Percentiles rank a stretch among this genome's conserved stretches.
Conservation (phyloP, 2,888 invertebrate species). For the Himalopsyche japonica region DNA sequence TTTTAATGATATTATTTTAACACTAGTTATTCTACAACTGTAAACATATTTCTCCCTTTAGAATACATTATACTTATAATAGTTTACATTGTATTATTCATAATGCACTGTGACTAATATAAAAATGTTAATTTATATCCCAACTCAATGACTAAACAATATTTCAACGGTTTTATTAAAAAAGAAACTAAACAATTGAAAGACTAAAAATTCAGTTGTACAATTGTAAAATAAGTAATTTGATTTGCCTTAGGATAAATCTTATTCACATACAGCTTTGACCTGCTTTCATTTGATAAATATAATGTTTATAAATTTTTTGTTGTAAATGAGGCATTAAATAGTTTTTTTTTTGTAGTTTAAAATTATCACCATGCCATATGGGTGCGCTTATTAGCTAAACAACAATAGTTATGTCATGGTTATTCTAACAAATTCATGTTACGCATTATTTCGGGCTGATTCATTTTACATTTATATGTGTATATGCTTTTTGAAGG, state of each 20-base stretch:
- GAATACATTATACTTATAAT: too few species aligned
- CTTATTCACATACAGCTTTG: neutral
- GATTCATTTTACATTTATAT: neutral
- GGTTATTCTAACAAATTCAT: neutral
- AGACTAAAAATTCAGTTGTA: too few species aligned
- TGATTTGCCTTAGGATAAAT: neutral
- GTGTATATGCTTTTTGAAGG: neutral
- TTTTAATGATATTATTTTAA: too few species aligned
- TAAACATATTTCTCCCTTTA: too few species aligned
- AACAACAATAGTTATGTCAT: neutral
- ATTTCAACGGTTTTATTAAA: too few species aligned
- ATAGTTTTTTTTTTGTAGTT: neutral
- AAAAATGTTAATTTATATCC: too few species aligned
- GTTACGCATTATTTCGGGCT: neutral
- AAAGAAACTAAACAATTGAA: too few species aligned
- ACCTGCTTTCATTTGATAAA: neutral
- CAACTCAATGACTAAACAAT: too few species aligned
- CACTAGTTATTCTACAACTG: too few species aligned
- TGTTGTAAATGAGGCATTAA: neutral
- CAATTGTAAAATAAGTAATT: neutral
- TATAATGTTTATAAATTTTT: neutral
- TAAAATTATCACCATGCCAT: too few species aligned
- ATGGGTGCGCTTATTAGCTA: neutral
- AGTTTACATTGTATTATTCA: too few species aligned
- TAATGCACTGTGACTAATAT: too few species aligned